Percentiles rank a stretch among this genome's conserved stretches.
Evolutionary conservation across 2,113 vertebrate species (phyloP).

Genomic region (Microtus ochrogaster): DNA sequence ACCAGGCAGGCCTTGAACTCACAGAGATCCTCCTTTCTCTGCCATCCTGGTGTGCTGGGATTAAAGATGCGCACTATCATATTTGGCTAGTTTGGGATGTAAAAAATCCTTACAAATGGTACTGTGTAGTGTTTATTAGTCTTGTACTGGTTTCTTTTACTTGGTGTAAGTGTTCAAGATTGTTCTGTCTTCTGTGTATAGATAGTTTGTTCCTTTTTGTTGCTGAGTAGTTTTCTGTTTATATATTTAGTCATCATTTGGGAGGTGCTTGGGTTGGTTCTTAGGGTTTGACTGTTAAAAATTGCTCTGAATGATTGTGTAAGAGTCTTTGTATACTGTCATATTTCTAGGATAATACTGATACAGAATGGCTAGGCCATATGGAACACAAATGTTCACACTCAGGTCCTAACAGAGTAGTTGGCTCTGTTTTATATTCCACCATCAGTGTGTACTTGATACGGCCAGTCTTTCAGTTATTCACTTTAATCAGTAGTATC

Average conservation of each 20-base stretch:
- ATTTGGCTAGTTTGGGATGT: background rate
- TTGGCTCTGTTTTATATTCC: background rate
- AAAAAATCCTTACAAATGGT: background rate
- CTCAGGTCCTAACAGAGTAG: background rate
- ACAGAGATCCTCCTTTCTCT: background rate
- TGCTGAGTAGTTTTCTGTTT: constrained; percentile 9
- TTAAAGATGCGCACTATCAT: background rate
- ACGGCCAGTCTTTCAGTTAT: background rate
- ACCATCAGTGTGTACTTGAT: background rate
- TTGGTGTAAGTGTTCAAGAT: constrained; percentile 34
- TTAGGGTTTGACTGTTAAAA: background rate
- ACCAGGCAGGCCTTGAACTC: background rate
- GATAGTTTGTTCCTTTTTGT: constrained; percentile 2
- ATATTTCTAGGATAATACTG: background rate
- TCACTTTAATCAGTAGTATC: background rate
- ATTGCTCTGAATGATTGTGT: background rate
- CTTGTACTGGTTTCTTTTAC: background rate
- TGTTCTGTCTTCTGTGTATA: background rate
- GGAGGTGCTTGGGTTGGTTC: background rate
- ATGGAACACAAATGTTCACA: background rate
- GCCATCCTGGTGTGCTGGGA: background rate
- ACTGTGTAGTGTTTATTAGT: background rate
- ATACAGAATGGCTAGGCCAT: background rate
- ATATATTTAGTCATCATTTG: background rate
- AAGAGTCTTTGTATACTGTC: background rate